Conservation (phyloP, 1,140 invertebrate genomes). For the Bombus polaris region DNA sequence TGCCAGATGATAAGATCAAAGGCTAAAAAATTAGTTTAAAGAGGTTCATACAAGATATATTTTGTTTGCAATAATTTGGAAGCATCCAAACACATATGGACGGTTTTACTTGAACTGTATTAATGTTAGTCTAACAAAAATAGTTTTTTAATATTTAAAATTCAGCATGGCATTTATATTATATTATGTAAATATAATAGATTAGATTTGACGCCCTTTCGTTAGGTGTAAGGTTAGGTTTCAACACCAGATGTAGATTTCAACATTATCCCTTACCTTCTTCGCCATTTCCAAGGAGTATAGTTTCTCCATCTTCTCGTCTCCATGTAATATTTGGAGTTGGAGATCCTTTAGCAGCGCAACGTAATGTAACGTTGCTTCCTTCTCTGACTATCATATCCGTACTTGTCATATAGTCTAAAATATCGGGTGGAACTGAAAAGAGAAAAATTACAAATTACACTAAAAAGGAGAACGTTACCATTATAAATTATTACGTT, state of each 20-base stretch:
- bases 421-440: slow-evolving; percentile 93
- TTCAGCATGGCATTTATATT: no score
- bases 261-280: slow-evolving; percentile 82
- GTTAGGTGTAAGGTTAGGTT: not conserved
- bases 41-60: no score
- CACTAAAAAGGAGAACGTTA: no score
- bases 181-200: no score
- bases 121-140: no score
- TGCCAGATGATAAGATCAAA: no score
- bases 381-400: slow-evolving; percentile 94
- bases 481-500: not conserved
- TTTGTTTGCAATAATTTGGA: no score
- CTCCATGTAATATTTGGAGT: slow-evolving; percentile 92
- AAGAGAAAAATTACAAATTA: not conserved
- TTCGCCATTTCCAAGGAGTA: slow-evolving; percentile 84
- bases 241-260: not conserved
- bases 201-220: no score
- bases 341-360: slow-evolving; percentile 91
- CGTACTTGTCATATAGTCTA: slow-evolving; percentile 92
- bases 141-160: no score
- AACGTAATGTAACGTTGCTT: slow-evolving; percentile 91
- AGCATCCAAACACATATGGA: no score
- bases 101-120: no score
- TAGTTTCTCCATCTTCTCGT: slow-evolving; percentile 88
- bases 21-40: no score